Percentiles rank a stretch among this genome's conserved stretches.
Evolutionary conservation across 2,797 vertebrate genomes (phyloP).

Genomic region (Labeo calbasu): DNA sequence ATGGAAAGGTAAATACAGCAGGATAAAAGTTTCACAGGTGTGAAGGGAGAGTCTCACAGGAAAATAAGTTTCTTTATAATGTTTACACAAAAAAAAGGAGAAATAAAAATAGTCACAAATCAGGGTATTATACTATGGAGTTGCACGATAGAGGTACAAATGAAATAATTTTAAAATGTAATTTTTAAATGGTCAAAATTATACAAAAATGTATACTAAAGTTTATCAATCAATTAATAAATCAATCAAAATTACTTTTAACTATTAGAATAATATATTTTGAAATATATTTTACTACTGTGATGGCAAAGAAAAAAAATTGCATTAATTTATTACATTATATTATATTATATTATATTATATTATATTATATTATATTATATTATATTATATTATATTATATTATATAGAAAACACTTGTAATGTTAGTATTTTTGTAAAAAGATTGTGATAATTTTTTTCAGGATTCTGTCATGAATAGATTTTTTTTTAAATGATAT

Average conservation of each 20-base stretch:
- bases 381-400: no score
- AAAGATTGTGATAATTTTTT: neutral
- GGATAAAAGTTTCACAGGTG: neutral
- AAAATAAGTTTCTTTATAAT: neutral
- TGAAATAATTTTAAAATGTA: neutral
- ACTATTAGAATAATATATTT: no score
- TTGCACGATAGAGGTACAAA: neutral
- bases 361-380: no score
- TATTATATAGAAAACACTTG: no score
- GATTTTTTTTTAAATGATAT: no score
- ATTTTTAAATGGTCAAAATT: neutral
- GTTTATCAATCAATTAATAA: neutral
- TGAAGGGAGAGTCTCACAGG: neutral
- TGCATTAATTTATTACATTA: no score
- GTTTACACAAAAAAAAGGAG: neutral
- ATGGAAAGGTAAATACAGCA: slow-evolving; percentile 11
- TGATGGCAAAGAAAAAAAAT: neutral
- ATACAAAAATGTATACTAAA: neutral
- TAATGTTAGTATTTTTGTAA: neutral
- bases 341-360: no score
- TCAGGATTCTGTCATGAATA: neutral
- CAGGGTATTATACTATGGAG: neutral
- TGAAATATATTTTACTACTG: no score
- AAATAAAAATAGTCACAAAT: slow-evolving; percentile 2
- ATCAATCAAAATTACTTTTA: neutral